phyloP scores from a whole-genome alignment of 2,797 vertebrate species.

The Cichlasoma orientale region DNA sequence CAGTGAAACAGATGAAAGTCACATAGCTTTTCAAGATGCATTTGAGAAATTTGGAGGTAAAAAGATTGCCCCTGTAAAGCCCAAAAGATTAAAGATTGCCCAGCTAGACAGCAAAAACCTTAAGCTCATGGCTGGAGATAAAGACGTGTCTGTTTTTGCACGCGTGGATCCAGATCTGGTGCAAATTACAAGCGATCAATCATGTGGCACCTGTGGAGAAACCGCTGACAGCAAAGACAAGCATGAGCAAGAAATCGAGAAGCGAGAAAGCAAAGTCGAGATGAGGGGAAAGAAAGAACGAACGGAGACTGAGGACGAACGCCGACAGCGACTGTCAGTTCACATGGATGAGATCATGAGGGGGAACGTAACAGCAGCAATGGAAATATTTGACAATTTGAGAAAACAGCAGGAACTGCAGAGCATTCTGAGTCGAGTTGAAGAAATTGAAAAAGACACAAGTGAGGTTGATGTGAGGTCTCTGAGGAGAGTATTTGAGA shows the following conservation, averaged over 20 bases:
- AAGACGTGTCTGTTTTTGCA: conserved; percentile 8
- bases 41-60: conserved; percentile 68
- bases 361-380: conserved; percentile 83
- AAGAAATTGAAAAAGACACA: conserved; percentile 87
- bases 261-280: conserved; percentile 66
- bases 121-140: conserved; percentile 14
- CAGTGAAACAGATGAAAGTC: conserved; percentile 49
- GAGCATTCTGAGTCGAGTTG: conserved; percentile 86
- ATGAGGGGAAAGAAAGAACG: conserved; percentile 77
- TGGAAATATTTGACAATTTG: conserved; percentile 88
- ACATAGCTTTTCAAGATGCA: conserved; percentile 63
- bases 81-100: conserved; percentile 79
- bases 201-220: conserved; percentile 9
- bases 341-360: conserved; percentile 93
- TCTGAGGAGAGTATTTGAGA: conserved; percentile 86
- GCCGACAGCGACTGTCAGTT: conserved; percentile 86
- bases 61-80: conserved; percentile 67
- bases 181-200: conserved; percentile 10
- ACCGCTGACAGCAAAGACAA: conserved; percentile 24
- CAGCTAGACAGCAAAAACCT: conserved; percentile 30
- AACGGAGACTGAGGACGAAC: conserved; percentile 83
- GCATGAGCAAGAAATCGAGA: conserved; percentile 12
- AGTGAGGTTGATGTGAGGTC: conserved; percentile 83
- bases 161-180: not conserved
- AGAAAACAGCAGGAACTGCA: conserved; percentile 88